Evolutionary conservation across 2,797 vertebrate species (phyloP).

Genomic region (Eospalax fontanierii): DNA sequence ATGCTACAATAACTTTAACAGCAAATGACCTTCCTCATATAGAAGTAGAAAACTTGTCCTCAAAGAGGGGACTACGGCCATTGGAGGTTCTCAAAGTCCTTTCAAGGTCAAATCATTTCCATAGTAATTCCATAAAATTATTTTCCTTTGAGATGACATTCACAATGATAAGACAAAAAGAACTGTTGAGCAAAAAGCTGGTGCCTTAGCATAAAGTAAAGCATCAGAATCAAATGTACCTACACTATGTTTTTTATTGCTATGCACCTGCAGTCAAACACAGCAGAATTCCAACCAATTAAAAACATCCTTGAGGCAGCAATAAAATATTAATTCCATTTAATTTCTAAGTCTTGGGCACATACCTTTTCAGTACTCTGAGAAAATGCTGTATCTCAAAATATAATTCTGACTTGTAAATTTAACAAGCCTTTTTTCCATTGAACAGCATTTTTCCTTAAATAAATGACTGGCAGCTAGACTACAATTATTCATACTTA

Average conservation of each 20-base stretch:
- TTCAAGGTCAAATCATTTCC: not conserved
- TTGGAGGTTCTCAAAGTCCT: not conserved
- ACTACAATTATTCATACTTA: not conserved
- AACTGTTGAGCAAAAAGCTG: not conserved
- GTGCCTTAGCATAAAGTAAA: not conserved
- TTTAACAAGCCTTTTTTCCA: not conserved
- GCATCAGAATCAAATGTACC: not conserved
- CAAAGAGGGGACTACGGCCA: not conserved
- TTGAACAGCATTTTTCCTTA: conserved; percentile 16
- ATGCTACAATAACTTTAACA: not conserved
- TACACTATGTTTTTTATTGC: not conserved
- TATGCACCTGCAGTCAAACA: not conserved
- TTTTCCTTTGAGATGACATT: conserved; percentile 12
- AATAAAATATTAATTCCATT: not conserved
- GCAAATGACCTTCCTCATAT: not conserved
- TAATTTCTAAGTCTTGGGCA: not conserved
- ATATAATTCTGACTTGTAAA: not conserved
- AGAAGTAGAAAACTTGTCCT: not conserved
- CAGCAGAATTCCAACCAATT: not conserved
- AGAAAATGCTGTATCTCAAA: conserved; percentile 9
- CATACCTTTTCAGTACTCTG: not conserved
- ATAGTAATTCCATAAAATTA: not conserved
- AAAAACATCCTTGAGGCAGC: not conserved
- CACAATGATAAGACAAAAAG: not conserved
- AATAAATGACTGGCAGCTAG: not conserved